Evolutionary conservation across 2,888 invertebrate species (phyloP).

Genomic region (Ochropleura leucogaster): DNA sequence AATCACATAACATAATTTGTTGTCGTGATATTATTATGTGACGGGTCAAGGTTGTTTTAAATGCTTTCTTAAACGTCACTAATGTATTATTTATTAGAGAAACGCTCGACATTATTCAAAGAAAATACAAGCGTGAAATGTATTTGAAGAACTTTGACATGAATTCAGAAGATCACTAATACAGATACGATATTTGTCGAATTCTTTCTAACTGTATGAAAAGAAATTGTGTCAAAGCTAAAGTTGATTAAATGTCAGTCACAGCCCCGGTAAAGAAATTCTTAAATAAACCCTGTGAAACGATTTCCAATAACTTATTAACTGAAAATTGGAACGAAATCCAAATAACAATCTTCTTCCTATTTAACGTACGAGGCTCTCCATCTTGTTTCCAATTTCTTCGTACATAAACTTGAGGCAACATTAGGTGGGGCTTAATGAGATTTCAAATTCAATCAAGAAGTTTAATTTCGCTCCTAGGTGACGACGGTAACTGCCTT

Average conservation of each 20-base stretch:
- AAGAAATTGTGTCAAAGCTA: conserved; percentile 16
- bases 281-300: background rate
- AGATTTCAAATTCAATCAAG: conserved; percentile 73
- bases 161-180: background rate
- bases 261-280: background rate
- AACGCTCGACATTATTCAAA: background rate
- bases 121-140: background rate
- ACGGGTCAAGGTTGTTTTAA: conserved; percentile 20
- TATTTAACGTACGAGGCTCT: conserved; percentile 18
- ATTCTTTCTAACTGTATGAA: background rate
- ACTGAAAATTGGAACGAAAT: conserved; percentile 12
- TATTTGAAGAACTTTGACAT: background rate
- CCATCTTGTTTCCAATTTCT: conserved; percentile 24
- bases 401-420: conserved; percentile 32
- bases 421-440: conserved; percentile 53
- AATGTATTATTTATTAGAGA: conserved; percentile 18
- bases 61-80: conserved; percentile 17
- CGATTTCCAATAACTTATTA: conserved; percentile 14
- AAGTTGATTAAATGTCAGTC: background rate
- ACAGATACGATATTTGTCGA: background rate
- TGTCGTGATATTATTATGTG: background rate
- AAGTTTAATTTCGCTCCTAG: conserved; percentile 61
- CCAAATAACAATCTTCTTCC: conserved; percentile 13
- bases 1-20: conserved; percentile 22
- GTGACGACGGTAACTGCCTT: conserved; percentile 59